A percentile compares a stretch with the other conserved stretches of the same genome.
Conservation (phyloP, 2,888 invertebrate genomes). For the Crossocerus cetratus region DNA sequence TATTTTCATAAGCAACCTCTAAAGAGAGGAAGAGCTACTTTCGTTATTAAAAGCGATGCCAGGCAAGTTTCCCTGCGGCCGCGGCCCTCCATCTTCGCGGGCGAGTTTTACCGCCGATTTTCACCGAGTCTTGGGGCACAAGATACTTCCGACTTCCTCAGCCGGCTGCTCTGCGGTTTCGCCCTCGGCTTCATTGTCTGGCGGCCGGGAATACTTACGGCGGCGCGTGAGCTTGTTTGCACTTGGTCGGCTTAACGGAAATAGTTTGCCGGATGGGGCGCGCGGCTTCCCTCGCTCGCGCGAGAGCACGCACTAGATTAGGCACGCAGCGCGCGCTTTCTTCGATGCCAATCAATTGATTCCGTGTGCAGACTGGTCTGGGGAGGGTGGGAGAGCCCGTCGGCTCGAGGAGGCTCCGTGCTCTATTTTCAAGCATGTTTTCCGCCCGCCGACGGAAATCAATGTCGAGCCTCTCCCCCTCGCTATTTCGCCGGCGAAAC, state of each 20-base stretch:
- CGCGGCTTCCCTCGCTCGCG: constrained; percentile 12
- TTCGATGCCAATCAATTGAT: too few species aligned
- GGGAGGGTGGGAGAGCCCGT: too few species aligned
- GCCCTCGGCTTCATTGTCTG: constrained; percentile 22
- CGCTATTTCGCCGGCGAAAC: not conserved
- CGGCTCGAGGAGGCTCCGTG: too few species aligned
- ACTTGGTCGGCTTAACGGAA: constrained; percentile 55
- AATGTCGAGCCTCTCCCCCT: too few species aligned
- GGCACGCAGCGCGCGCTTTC: constrained; percentile 40
- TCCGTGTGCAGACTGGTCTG: too few species aligned
- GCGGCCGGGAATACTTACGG: constrained; percentile 43
- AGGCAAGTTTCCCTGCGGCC: too few species aligned
- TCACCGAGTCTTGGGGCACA: constrained; percentile 34
- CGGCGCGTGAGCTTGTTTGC: constrained; percentile 57
- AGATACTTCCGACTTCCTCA: not conserved
- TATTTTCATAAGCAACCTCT: too few species aligned
- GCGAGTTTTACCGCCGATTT: constrained; percentile 55
- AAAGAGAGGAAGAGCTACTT: too few species aligned
- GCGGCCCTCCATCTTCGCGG: too few species aligned
- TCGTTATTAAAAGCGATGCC: too few species aligned
- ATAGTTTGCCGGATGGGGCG: constrained; percentile 44
- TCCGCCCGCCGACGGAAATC: too few species aligned
- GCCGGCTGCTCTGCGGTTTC: not conserved
- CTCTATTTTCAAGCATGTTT: too few species aligned
- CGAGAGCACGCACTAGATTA: constrained; percentile 42